Evolutionary conservation across 2,888 invertebrate genomes (phyloP).

Genomic region (Agrenia bidenticulata): DNA sequence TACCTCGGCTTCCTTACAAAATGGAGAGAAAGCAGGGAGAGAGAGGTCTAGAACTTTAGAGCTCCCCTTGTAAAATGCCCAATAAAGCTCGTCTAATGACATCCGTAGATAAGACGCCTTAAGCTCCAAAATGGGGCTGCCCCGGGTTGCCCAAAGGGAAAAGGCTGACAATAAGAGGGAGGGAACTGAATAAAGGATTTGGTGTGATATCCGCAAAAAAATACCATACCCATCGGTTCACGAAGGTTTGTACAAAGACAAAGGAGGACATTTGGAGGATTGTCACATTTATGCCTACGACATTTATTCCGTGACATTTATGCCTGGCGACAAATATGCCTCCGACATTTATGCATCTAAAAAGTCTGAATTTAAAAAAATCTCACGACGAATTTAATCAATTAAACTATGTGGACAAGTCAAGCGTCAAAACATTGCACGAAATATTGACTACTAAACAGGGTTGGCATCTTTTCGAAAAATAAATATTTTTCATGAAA

Average conservation of each 20-base stretch:
- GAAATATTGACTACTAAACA: too few species aligned
- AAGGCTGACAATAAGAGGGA: conserved; percentile 16
- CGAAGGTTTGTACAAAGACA: conserved; percentile 11
- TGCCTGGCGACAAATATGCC: too few species aligned
- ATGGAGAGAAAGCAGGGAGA: neutral
- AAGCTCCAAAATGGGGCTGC: conserved; percentile 15
- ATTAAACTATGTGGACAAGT: too few species aligned
- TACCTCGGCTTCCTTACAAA: neutral
- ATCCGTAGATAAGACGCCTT: conserved; percentile 21
- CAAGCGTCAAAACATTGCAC: too few species aligned
- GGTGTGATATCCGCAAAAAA: conserved; percentile 3
- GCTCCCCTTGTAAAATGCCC: conserved; percentile 11
- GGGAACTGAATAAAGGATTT: conserved; percentile 18
- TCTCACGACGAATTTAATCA: too few species aligned
- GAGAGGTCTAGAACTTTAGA: neutral
- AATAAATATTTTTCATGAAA: too few species aligned
- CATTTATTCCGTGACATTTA: too few species aligned
- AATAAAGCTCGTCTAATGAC: conserved; percentile 23
- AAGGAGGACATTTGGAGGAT: conserved; percentile 11
- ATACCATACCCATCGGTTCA: conserved; percentile 9
- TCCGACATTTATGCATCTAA: too few species aligned
- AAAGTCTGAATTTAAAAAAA: too few species aligned
- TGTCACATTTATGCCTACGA: too few species aligned
- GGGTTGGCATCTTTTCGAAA: too few species aligned
- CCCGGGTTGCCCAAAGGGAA: conserved; percentile 1